Percentiles rank a stretch among this genome's conserved stretches.
These are phyloP conservation scores for Drosophila auraria DNA, from an alignment of 1,140 invertebrate genomes.

Conservation along the genomic window DNA sequence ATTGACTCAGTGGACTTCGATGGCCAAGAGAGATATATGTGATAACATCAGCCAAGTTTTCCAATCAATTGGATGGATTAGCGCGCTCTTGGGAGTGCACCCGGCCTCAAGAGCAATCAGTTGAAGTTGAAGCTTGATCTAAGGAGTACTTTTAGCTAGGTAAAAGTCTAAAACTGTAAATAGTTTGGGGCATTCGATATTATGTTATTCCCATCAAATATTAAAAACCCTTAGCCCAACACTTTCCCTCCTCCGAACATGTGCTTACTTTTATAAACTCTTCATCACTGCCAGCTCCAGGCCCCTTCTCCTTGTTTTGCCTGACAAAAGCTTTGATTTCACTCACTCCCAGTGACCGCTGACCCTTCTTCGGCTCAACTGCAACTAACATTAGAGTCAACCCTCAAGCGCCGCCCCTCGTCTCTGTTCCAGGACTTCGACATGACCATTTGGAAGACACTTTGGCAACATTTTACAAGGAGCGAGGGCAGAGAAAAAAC, in stretches of 20 bases:
- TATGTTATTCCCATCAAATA: neutral
- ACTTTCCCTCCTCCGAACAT: neutral
- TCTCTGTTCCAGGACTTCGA: slow-evolving; percentile 21
- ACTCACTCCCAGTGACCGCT: slow-evolving; percentile 41
- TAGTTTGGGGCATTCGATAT: too few species aligned
- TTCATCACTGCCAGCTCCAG: neutral
- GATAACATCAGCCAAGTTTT: slow-evolving; percentile 38
- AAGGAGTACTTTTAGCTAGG: neutral
- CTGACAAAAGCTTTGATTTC: slow-evolving; percentile 47
- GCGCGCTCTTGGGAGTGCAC: slow-evolving; percentile 10
- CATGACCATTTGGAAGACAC: slow-evolving; percentile 63
- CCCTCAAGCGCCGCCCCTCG: slow-evolving; percentile 16
- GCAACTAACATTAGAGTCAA: slow-evolving; percentile 16
- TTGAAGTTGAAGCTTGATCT: neutral
- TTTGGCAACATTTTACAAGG: slow-evolving; percentile 62
- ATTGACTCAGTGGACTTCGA: neutral
- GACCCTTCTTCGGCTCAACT: slow-evolving; percentile 26
- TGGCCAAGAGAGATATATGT: slow-evolving; percentile 35
- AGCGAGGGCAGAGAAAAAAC: slow-evolving; percentile 57
- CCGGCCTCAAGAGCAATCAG: neutral
- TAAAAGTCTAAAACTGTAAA: neutral
- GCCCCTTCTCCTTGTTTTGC: slow-evolving; percentile 7
- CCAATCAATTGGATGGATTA: slow-evolving; percentile 44
- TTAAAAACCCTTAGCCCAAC: neutral
- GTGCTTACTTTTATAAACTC: slow-evolving; percentile 20